phyloP scores from a whole-genome alignment of 1,140 invertebrate species.

The Lepidurus arcticus region DNA sequence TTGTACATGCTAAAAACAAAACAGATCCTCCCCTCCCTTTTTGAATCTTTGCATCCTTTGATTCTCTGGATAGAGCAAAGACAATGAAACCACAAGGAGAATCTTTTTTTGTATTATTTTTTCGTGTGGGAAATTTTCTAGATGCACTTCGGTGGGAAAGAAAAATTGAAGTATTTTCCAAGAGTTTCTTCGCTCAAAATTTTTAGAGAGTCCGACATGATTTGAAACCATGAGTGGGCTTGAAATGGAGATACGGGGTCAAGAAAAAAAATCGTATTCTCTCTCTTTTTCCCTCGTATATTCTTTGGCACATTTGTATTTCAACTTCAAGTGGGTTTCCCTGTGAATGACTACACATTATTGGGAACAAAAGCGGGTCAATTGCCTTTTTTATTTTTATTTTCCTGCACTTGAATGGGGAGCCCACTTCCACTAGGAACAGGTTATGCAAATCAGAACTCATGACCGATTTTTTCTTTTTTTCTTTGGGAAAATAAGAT shows the following conservation, averaged over 20 bases:
- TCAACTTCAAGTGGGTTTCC: not conserved
- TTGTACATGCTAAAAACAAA: slow-evolving; percentile 16
- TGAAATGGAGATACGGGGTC: not conserved
- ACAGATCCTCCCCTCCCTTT: not conserved
- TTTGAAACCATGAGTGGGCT: too few species aligned
- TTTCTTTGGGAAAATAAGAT: too few species aligned
- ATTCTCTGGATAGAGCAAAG: not conserved
- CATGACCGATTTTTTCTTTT: not conserved
- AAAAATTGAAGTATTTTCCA: too few species aligned
- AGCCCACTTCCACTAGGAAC: not conserved
- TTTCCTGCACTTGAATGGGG: not conserved
- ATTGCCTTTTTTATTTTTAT: not conserved
- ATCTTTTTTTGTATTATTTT: too few species aligned
- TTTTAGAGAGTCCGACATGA: too few species aligned
- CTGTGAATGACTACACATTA: slow-evolving; percentile 14
- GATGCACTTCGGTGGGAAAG: too few species aligned
- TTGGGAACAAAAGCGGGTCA: slow-evolving; percentile 11
- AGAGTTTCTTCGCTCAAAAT: too few species aligned
- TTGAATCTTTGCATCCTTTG: not conserved
- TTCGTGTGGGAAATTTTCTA: too few species aligned
- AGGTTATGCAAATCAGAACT: not conserved
- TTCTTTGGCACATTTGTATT: not conserved
- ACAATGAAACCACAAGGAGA: too few species aligned
- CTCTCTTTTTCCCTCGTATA: not conserved
- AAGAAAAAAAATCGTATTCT: not conserved